Percentiles rank a stretch among this genome's conserved stretches.
phyloP scores from a whole-genome alignment of 2,113 vertebrate genomes.

The Platycercus adscitus region DNA sequence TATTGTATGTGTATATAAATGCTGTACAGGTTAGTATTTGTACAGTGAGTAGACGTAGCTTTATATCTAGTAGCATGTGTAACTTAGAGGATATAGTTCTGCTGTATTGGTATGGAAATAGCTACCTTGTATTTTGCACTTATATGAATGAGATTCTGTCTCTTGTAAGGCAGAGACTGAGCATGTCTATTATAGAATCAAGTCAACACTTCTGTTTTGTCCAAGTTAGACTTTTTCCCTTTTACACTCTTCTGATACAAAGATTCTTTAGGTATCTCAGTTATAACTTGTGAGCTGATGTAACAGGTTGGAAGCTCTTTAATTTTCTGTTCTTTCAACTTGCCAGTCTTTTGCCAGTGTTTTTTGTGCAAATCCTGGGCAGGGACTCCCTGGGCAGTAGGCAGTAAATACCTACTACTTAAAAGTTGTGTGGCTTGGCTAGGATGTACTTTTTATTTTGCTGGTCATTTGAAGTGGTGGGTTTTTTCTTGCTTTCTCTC shows the following conservation, averaged over 20 bases:
- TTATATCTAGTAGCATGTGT: not conserved
- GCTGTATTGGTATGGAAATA: not conserved
- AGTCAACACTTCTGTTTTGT: not conserved
- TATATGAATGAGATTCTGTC: not conserved
- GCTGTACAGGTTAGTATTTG: not conserved
- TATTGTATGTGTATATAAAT: not conserved
- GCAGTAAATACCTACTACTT: not conserved
- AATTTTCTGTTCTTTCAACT: not conserved
- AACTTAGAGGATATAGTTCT: not conserved
- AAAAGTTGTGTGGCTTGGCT: not conserved
- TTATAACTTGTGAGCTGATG: not conserved
- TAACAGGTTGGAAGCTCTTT: not conserved
- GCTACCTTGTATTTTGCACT: not conserved
- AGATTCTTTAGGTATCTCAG: not conserved
- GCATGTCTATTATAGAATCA: fast-evolving
- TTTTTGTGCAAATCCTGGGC: not conserved
- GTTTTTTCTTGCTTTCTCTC: not conserved
- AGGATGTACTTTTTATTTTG: not conserved
- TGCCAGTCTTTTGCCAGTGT: not conserved
- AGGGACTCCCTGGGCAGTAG: not conserved
- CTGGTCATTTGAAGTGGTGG: not conserved
- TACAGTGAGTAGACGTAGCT: not conserved
- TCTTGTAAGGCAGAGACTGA: fast-evolving
- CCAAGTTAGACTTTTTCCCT: not conserved
- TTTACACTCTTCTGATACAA: not conserved